A percentile compares a stretch with the other conserved stretches of the same genome.
These are phyloP conservation scores for Ophion ventricosus DNA, from an alignment of 2,888 invertebrate species.

Conservation along the genomic window DNA sequence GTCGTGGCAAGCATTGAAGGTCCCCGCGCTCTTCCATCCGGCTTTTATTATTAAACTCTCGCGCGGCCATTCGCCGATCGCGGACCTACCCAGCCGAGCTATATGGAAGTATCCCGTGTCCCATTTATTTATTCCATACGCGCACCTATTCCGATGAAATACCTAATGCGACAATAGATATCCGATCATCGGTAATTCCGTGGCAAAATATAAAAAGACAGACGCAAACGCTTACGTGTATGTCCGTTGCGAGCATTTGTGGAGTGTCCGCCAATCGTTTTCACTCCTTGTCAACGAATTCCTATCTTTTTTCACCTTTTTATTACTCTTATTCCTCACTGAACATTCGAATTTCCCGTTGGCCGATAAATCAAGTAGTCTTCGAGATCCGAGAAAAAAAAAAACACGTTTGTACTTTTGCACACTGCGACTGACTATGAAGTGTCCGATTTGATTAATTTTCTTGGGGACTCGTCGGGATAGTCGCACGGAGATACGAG, in stretches of 20 bases:
- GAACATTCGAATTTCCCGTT: background rate
- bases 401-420: background rate
- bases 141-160: conserved; percentile 65
- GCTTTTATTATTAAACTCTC: conserved; percentile 66
- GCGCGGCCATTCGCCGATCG: conserved; percentile 25
- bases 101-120: conserved; percentile 14
- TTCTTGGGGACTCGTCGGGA: too few species aligned
- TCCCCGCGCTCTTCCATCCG: conserved; percentile 59
- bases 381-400: background rate
- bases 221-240: background rate
- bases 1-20: conserved; percentile 44
- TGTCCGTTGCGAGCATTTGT: conserved; percentile 13
- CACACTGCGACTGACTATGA: too few species aligned
- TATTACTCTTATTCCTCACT: background rate
- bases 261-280: background rate
- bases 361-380: background rate
- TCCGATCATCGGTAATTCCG: conserved; percentile 58
- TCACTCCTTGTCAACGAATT: background rate
- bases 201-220: conserved; percentile 19
- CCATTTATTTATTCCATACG: conserved; percentile 65
- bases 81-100: conserved; percentile 56
- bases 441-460: too few species aligned
- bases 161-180: conserved; percentile 63
- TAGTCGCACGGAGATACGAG: too few species aligned
- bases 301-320: background rate